Conservation (phyloP, 2,797 vertebrate genomes). For the Trachurus trachurus region DNA sequence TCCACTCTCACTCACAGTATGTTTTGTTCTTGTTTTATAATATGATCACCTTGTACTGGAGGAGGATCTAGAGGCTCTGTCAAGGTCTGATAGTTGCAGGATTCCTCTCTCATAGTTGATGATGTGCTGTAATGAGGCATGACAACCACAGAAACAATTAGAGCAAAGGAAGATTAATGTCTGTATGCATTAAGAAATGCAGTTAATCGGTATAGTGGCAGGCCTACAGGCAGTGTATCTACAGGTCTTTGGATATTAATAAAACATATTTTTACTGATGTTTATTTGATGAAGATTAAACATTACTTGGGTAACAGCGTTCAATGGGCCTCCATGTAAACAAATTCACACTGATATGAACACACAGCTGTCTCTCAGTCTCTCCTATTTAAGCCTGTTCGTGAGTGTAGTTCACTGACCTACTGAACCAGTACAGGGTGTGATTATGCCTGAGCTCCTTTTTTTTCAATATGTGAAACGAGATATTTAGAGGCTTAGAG, state of each 20-base stretch:
- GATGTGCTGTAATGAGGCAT: slow-evolving; percentile 7
- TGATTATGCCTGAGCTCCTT: slow-evolving; percentile 38
- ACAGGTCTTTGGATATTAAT: not conserved
- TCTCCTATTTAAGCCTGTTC: slow-evolving; percentile 13
- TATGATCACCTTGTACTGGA: too few relatives aligned
- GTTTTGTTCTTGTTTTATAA: too few relatives aligned
- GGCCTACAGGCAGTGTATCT: not conserved
- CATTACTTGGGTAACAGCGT: not conserved
- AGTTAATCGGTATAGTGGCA: not conserved
- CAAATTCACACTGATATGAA: not conserved
- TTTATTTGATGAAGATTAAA: slow-evolving; percentile 1
- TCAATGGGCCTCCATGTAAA: not conserved
- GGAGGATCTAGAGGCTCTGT: not conserved
- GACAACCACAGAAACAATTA: not conserved
- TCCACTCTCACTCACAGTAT: too few relatives aligned
- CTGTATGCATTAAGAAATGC: not conserved
- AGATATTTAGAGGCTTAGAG: slow-evolving; percentile 9
- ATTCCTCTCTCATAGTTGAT: not conserved
- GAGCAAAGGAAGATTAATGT: slow-evolving; percentile 3
- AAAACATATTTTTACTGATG: slow-evolving; percentile 7
- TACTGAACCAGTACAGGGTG: slow-evolving; percentile 42
- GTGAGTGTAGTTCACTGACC: slow-evolving; percentile 28
- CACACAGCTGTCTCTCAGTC: not conserved
- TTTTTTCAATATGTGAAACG: slow-evolving; percentile 43
- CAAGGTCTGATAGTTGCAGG: not conserved